Evolutionary conservation across 2,797 vertebrate species (phyloP).

Genomic region (Poecilia velifera): DNA sequence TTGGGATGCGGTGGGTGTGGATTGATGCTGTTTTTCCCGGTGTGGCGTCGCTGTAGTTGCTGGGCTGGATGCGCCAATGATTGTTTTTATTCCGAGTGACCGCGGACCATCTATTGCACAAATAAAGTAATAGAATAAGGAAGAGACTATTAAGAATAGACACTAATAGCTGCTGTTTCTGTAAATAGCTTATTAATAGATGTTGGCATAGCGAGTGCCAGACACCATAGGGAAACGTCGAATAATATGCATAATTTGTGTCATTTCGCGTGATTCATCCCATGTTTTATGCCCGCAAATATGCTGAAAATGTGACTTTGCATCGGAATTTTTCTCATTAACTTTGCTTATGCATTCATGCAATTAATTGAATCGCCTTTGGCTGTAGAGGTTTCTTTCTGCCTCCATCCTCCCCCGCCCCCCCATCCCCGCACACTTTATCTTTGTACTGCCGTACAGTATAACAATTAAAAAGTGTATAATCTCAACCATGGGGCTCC

Average conservation of each 20-base stretch:
- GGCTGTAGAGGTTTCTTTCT: slow-evolving; percentile 18
- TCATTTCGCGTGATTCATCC: background rate
- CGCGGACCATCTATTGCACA: slow-evolving; percentile 19
- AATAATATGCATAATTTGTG: background rate
- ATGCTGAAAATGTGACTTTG: background rate
- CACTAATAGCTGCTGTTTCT: slow-evolving; percentile 9
- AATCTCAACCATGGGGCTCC: slow-evolving; percentile 24
- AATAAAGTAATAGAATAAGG: slow-evolving; percentile 32
- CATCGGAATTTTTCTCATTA: slow-evolving; percentile 16
- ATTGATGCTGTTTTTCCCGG: background rate
- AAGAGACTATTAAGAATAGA: slow-evolving; percentile 3
- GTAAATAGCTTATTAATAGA: background rate
- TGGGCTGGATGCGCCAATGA: slow-evolving; percentile 18
- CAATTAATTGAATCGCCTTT: slow-evolving; percentile 56
- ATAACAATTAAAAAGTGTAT: slow-evolving; percentile 33
- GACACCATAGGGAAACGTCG: background rate
- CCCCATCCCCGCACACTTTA: background rate
- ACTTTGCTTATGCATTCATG: slow-evolving; percentile 56
- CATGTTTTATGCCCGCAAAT: background rate
- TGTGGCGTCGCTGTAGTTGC: background rate
- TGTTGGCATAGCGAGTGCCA: background rate
- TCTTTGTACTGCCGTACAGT: slow-evolving; percentile 20
- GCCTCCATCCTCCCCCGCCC: slow-evolving; percentile 4
- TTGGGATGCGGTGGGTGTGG: slow-evolving; percentile 30
- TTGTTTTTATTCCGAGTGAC: slow-evolving; percentile 17